Conservation (phyloP, 2,113 vertebrate species). For the Saguinus imperator region DNA sequence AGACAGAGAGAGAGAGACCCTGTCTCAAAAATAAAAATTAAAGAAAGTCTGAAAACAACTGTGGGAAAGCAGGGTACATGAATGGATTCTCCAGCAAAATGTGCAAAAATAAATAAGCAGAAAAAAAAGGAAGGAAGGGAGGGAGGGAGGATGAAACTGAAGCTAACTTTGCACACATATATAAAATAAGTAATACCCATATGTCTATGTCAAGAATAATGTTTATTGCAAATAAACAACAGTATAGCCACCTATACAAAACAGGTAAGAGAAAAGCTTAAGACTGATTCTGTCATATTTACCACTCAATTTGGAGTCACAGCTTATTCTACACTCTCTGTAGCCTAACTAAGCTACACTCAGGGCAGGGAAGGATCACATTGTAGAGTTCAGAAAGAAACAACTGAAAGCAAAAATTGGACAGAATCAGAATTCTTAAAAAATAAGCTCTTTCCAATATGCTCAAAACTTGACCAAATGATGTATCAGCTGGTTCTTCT, state of each 20-base stretch:
- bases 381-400: neutral
- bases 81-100: neutral
- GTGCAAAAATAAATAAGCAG: neutral
- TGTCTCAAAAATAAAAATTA: too few relatives aligned
- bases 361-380: too few relatives aligned
- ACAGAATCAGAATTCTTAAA: neutral
- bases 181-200: neutral
- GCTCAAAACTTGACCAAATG: neutral
- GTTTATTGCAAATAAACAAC: neutral
- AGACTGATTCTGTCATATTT: neutral
- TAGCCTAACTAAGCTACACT: neutral
- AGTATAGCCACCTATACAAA: neutral
- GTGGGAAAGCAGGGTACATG: neutral
- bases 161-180: neutral
- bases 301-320: neutral
- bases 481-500: neutral
- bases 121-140: too few relatives aligned
- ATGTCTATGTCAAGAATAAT: neutral
- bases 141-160: neutral
- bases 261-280: neutral
- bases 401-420: neutral
- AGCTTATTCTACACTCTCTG: neutral
- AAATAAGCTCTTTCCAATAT: neutral
- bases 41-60: neutral
- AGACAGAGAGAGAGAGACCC: too few relatives aligned